Conservation (phyloP, 2,797 vertebrate species). For the Garrulus glandarius region DNA sequence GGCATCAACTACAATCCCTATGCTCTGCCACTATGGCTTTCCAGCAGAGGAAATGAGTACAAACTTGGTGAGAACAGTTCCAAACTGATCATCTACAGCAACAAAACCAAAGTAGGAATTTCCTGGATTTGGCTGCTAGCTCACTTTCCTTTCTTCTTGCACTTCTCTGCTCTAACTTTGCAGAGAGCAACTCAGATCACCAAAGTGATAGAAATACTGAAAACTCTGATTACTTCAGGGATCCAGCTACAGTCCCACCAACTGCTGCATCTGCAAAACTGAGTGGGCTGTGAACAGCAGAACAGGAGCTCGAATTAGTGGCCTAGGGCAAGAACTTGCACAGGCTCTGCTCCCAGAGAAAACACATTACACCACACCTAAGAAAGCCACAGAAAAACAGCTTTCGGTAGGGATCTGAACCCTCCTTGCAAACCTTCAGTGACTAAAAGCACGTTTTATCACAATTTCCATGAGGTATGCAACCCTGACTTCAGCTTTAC, state of each 20-base stretch:
- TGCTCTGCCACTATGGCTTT: not conserved
- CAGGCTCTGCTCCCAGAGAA: not conserved
- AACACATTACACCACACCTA: not conserved
- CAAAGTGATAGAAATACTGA: not conserved
- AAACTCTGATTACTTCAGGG: not conserved
- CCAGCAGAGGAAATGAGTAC: not conserved
- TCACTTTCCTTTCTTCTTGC: not conserved
- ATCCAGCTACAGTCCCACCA: not conserved
- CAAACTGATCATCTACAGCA: not conserved
- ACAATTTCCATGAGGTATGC: not conserved
- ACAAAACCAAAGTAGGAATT: not conserved
- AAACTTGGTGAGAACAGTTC: not conserved
- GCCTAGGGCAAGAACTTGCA: not conserved
- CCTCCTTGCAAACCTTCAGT: not conserved
- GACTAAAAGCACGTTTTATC: not conserved
- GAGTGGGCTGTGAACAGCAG: not conserved
- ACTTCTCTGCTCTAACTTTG: not conserved
- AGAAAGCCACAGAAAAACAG: not conserved
- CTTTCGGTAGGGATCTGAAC: not conserved
- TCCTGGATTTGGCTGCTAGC: not conserved
- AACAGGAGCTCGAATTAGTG: not conserved
- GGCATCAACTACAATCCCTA: not conserved
- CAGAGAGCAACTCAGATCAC: not conserved
- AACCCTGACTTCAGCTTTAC: not conserved
- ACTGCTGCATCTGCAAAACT: not conserved